Percentiles rank a stretch among this genome's conserved stretches.
phyloP scores from a whole-genome alignment of 2,797 vertebrate species.

The Pseudochirops cupreus region DNA sequence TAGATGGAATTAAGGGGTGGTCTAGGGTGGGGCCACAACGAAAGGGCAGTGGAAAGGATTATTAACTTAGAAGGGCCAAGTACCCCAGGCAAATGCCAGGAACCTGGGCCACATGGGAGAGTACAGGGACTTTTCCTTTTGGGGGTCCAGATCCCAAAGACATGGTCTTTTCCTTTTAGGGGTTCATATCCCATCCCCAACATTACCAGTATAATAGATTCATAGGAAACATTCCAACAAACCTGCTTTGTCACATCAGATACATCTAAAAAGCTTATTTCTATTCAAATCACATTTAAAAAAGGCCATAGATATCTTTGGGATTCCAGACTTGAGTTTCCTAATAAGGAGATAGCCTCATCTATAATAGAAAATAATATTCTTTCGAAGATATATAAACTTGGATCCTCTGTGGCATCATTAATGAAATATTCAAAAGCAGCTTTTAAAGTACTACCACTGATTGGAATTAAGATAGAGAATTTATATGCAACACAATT shows the following conservation, averaged over 20 bases:
- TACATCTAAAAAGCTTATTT: constrained; percentile 51
- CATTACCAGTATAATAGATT: constrained; percentile 8
- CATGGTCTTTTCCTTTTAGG: too few species aligned
- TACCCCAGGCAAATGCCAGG: too few species aligned
- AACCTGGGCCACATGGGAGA: too few species aligned
- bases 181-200: too few species aligned
- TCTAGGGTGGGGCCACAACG: too few species aligned
- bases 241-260: constrained; percentile 39
- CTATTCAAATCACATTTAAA: constrained; percentile 46
- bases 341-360: constrained; percentile 10
- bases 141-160: too few species aligned
- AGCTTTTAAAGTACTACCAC: neutral
- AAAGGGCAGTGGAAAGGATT: too few species aligned
- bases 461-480: constrained; percentile 29
- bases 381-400: constrained; percentile 16
- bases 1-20: too few species aligned
- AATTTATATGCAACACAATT: neutral
- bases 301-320: neutral
- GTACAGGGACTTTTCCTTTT: too few species aligned
- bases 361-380: constrained; percentile 34
- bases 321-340: constrained; percentile 9
- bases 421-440: constrained; percentile 35
- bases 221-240: constrained; percentile 26
- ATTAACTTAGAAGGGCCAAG: too few species aligned
- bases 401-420: constrained; percentile 8